Conservation (phyloP, 1,140 invertebrate genomes). For the Saccostrea cuccullata region DNA sequence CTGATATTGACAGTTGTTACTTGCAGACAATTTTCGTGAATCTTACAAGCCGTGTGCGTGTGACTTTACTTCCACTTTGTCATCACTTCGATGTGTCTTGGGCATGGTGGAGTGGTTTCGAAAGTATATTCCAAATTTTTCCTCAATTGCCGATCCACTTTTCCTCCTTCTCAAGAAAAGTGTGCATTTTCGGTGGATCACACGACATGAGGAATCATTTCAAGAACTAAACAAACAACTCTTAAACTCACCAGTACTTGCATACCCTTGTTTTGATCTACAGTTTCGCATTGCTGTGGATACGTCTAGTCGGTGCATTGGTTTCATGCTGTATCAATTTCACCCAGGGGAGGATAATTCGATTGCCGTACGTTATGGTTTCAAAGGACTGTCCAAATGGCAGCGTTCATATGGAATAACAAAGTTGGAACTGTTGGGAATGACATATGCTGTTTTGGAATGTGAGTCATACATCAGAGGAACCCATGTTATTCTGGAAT, state of each 20-base stretch:
- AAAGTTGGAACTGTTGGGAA: constrained; percentile 49
- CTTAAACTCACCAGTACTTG: neutral
- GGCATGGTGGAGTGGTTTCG: constrained; percentile 48
- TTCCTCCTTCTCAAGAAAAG: constrained; percentile 21
- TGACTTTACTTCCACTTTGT: neutral
- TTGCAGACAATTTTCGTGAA: neutral
- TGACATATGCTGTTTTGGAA: constrained; percentile 37
- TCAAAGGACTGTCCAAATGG: constrained; percentile 9
- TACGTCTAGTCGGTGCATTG: constrained; percentile 52
- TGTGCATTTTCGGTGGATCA: constrained; percentile 30
- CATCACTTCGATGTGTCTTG: constrained; percentile 37
- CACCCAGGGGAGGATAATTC: constrained; percentile 4
- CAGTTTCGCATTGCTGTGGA: constrained; percentile 50
- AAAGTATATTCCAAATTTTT: constrained; percentile 49
- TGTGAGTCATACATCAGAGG: constrained; percentile 49
- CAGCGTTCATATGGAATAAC: constrained; percentile 42
- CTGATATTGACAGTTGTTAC: neutral
- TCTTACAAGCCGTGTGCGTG: neutral
- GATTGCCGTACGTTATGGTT: neutral
- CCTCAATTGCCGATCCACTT: constrained; percentile 27
- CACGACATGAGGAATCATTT: constrained; percentile 42
- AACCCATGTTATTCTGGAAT: constrained; percentile 42
- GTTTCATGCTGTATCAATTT: constrained; percentile 44
- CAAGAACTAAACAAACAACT: neutral
- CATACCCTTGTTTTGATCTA: constrained; percentile 45